These are phyloP conservation scores for Hybos culiciformis DNA, from an alignment of 2,888 invertebrate genomes.

Conservation along the genomic window DNA sequence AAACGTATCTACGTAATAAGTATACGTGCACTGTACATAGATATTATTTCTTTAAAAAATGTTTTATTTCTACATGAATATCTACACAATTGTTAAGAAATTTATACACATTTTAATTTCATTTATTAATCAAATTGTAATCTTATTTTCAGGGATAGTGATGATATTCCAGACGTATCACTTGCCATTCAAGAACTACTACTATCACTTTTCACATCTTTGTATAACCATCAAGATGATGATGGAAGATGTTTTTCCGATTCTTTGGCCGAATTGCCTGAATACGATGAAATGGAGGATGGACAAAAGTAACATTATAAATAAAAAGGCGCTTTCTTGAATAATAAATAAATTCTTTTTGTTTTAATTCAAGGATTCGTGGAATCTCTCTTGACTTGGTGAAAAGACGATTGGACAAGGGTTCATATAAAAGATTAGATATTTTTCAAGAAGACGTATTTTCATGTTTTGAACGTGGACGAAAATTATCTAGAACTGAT, in stretches of 20 bases:
- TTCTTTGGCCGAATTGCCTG: constrained; percentile 85
- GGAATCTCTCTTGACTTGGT: constrained; percentile 85
- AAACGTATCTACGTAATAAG: no score
- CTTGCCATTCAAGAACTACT: constrained; percentile 84
- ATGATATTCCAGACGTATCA: constrained; percentile 80
- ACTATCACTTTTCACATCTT: constrained; percentile 77
- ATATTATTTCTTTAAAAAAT: no score
- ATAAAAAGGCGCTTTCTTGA: neutral
- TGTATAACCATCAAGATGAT: constrained; percentile 93
- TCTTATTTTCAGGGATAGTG: constrained; percentile 45
- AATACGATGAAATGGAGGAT: constrained; percentile 64
- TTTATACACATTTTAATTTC: no score
- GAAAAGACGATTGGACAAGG: constrained; percentile 81
- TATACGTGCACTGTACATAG: no score
- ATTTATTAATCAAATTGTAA: no score
- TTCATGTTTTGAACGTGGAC: constrained; percentile 77
- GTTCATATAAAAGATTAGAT: constrained; percentile 84
- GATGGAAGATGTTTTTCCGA: constrained; percentile 95
- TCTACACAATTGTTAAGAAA: no score
- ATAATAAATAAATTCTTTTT: constrained; percentile 10
- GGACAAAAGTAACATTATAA: constrained; percentile 38
- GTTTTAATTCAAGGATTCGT: constrained; percentile 43
- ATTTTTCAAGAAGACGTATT: constrained; percentile 95
- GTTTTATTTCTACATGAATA: no score
- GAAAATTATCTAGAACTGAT: constrained; percentile 77